phyloP scores from a whole-genome alignment of 2,797 vertebrate genomes.

The Galaxias olidus region DNA sequence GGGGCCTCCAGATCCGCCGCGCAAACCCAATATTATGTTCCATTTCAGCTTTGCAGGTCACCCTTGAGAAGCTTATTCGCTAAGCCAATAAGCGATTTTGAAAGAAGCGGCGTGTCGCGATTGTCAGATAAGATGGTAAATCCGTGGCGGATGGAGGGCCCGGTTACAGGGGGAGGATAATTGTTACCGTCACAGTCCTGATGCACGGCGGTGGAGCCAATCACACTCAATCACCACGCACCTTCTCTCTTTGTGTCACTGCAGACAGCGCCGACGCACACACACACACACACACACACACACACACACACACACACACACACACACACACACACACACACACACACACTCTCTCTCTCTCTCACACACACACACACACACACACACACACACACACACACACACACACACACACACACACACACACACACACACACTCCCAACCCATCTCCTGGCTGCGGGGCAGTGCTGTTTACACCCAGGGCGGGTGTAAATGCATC shows the following conservation, averaged over 20 bases:
- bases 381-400: no score
- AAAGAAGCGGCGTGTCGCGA: conserved; percentile 65
- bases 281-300: not conserved
- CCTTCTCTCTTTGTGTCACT: conserved; percentile 44
- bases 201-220: conserved; percentile 50
- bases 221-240: conserved; percentile 51
- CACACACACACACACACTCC: no score
- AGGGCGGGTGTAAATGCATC: not conserved
- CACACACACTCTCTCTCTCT: conserved; percentile 30
- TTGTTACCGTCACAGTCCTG: conserved; percentile 55
- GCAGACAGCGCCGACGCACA: conserved; percentile 17
- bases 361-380: conserved; percentile 21
- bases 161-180: conserved; percentile 41
- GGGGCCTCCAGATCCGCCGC: conserved; percentile 48
- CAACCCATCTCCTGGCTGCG: not conserved
- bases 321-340: no score
- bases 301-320: no score
- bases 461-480: not conserved
- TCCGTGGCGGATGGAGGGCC: conserved; percentile 46
- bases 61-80: conserved; percentile 67
- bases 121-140: conserved; percentile 69
- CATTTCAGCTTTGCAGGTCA: conserved; percentile 54
- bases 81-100: conserved; percentile 67
- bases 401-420: no score
- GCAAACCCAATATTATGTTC: conserved; percentile 59